These are phyloP conservation scores for Cherax destructor DNA, from an alignment of 1,140 invertebrate genomes.

Conservation along the genomic window DNA sequence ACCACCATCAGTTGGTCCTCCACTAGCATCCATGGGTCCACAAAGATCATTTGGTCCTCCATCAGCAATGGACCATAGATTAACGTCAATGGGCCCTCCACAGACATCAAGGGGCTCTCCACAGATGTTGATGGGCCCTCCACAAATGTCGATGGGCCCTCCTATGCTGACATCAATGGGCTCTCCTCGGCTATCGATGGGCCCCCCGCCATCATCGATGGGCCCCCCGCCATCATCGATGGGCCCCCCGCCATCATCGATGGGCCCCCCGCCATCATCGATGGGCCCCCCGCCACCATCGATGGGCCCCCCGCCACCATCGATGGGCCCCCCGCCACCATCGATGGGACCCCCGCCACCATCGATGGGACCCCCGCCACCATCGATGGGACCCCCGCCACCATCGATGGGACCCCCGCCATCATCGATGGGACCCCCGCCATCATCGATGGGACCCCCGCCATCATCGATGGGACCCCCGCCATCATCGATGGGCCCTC, in stretches of 20 bases:
- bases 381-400: constrained; percentile 24
- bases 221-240: constrained; percentile 27
- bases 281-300: constrained; percentile 33
- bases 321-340: constrained; percentile 8
- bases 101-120: neutral
- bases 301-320: constrained; percentile 13
- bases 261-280: constrained; percentile 23
- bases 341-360: constrained; percentile 14
- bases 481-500: constrained; percentile 35
- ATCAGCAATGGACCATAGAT: neutral
- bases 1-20: constrained; percentile 3
- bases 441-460: constrained; percentile 10
- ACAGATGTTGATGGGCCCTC: constrained; percentile 2
- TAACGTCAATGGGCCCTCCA: constrained; percentile 16
- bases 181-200: neutral
- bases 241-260: constrained; percentile 5
- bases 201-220: constrained; percentile 20
- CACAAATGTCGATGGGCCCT: constrained; percentile 20
- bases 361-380: constrained; percentile 28
- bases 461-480: constrained; percentile 41
- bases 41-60: constrained; percentile 16
- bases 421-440: constrained; percentile 10
- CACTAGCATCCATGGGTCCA: neutral
- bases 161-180: constrained; percentile 11
- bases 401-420: constrained; percentile 12